Conservation (phyloP, 2,888 invertebrate genomes). For the Mechanitis messenoides region DNA sequence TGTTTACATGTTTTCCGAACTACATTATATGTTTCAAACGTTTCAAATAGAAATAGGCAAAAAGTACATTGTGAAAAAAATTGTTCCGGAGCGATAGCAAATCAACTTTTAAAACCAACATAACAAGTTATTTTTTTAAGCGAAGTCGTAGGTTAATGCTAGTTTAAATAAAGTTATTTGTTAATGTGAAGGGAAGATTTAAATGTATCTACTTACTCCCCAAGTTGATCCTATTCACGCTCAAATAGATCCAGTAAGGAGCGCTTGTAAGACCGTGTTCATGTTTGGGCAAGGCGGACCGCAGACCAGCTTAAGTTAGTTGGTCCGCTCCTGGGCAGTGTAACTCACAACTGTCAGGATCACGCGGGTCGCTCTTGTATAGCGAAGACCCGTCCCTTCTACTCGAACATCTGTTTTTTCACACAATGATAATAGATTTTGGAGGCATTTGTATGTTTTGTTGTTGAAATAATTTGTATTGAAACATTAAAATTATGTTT, state of each 20-base stretch:
- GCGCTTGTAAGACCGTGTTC: constrained; percentile 1
- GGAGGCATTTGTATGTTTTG: neutral
- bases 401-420: constrained; percentile 21
- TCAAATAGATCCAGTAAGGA: neutral
- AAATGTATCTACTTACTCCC: neutral
- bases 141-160: too few species aligned
- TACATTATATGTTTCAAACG: too few species aligned
- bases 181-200: neutral
- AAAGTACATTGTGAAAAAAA: too few species aligned
- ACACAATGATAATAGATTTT: constrained; percentile 5
- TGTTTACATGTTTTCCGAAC: too few species aligned
- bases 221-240: constrained; percentile 1
- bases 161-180: neutral
- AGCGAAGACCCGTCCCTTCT: constrained; percentile 21
- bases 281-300: constrained; percentile 11
- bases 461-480: constrained; percentile 3
- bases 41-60: too few species aligned
- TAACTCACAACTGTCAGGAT: constrained; percentile 48
- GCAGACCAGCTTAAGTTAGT: neutral
- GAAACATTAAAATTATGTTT: neutral
- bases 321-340: constrained; percentile 14
- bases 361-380: constrained; percentile 37
- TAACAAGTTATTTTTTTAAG: too few species aligned
- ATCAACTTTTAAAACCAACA: too few species aligned
- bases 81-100: too few species aligned